Evolutionary conservation across 2,888 invertebrate genomes (phyloP).

Genomic region (Aelia acuminata): DNA sequence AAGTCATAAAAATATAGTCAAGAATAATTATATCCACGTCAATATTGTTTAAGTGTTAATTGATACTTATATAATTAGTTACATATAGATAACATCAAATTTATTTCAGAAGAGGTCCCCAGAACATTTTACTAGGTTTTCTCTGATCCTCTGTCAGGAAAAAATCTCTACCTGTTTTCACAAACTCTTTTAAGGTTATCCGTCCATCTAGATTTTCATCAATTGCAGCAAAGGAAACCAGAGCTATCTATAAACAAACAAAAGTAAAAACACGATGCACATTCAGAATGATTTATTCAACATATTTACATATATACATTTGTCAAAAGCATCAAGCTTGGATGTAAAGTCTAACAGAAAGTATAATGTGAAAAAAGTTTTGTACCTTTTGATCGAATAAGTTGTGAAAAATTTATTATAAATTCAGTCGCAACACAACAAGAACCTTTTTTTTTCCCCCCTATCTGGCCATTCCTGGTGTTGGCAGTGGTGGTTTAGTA

Average conservation of each 20-base stretch:
- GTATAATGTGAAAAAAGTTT: no score
- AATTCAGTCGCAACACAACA: no score
- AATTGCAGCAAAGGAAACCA: slow-evolving; percentile 83
- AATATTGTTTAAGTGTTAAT: neutral
- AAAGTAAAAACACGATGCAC: neutral
- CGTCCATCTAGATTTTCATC: slow-evolving; percentile 85
- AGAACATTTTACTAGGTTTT: slow-evolving; percentile 86
- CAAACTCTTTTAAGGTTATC: slow-evolving; percentile 83
- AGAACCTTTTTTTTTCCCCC: no score
- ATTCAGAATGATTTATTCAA: neutral
- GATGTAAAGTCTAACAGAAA: no score
- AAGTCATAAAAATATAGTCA: neutral
- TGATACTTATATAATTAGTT: neutral
- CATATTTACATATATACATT: no score
- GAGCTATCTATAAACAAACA: slow-evolving; percentile 73
- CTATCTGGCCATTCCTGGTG: no score
- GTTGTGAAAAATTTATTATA: no score
- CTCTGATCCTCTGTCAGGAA: slow-evolving; percentile 83
- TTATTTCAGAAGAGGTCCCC: slow-evolving; percentile 79
- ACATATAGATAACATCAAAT: neutral
- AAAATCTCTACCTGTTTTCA: slow-evolving; percentile 84
- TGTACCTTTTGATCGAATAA: no score
- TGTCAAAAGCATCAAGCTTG: no score
- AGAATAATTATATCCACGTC: neutral
- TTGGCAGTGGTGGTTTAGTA: no score